Evolutionary conservation across 2,113 vertebrate genomes (phyloP), one percentile per base, ranked within the genome.

Genomic region (Hemiscyllium ocellatum): DNA sequence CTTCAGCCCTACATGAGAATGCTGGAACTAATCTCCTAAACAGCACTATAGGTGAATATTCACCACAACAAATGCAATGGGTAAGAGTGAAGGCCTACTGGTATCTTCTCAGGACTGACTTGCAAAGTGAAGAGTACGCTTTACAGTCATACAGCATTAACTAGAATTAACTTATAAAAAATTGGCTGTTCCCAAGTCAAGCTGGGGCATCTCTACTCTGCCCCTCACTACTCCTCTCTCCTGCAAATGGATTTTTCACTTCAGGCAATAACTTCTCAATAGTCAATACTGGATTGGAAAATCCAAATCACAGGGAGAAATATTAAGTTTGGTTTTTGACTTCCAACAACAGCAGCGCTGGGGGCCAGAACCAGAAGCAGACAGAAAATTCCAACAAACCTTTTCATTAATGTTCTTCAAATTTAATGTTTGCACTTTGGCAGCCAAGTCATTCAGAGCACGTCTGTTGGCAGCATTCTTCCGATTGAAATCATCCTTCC

Each of bases 401-500:
- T 99, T 98, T 97, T 99, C 98, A 0, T 99, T 99, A 96, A 99
- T 97, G 0, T 97, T 97, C 37, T 97, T 98, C 96, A 99, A 96
- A 96, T 98, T 98, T 96, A 99, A 97, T 0, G 97, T 96, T 33
- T 96, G 97, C 0, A 97, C 96, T 87, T 96, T 97, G 0, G 95
- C 95, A 0, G 97, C 98, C 66, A 99, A 97, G 50, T 98, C 98
- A 24, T 95, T 96, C 66, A 99, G 97, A 0, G 98, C 98, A 2
- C 97, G 97, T 95, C 98, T 98, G 97, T 98, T 99, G n/a, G 98
- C 98, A 0, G 98, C 97, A 0, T 99, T 98, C 96, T 98, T 99
- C 4, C 98, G 98, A 95, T 98, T 98, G 96, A 99, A 99, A 94
- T 98, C 97, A 0, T 99, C 98, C 96, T 97, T 97, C 76, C 97